Conservation (phyloP, 1,140 invertebrate genomes). For the Aricia agestis region DNA sequence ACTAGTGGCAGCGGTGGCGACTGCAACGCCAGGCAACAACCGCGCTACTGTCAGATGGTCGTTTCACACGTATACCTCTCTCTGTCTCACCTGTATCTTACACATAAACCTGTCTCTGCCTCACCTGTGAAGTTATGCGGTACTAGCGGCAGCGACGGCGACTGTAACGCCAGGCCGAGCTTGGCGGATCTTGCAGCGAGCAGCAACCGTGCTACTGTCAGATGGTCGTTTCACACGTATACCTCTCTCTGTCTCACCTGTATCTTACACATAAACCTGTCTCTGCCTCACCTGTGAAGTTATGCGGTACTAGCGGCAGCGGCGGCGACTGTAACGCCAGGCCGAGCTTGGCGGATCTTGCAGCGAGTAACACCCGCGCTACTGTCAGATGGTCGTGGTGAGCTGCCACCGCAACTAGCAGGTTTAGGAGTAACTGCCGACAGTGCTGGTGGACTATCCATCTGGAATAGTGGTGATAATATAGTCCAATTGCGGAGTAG, state of each 20-base stretch:
- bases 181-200: constrained; percentile 88
- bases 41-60: constrained; percentile 93
- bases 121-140: constrained; percentile 87
- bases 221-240: constrained; percentile 81
- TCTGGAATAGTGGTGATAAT: constrained; percentile 46
- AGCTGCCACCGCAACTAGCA: constrained; percentile 91
- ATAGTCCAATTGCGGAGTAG: too few relatives aligned
- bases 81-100: constrained; percentile 79
- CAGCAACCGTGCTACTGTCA: constrained; percentile 90
- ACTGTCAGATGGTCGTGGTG: constrained; percentile 94
- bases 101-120: too few relatives aligned
- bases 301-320: constrained; percentile 83
- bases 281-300: constrained; percentile 82
- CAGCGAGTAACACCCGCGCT: constrained; percentile 89
- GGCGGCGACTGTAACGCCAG: constrained; percentile 82
- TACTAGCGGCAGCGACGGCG: constrained; percentile 81
- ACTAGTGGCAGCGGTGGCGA: constrained; percentile 81
- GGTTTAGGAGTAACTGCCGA: constrained; percentile 93
- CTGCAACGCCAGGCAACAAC: constrained; percentile 89
- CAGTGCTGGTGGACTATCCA: constrained; percentile 96
- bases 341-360: constrained; percentile 85
- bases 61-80: constrained; percentile 46
- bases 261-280: too few relatives aligned
- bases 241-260: too few relatives aligned
- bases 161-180: constrained; percentile 83